Evolutionary conservation across 1,140 invertebrate species (phyloP), one percentile per base, ranked within the genome.

Genomic region (Trichonephila clavata): DNA sequence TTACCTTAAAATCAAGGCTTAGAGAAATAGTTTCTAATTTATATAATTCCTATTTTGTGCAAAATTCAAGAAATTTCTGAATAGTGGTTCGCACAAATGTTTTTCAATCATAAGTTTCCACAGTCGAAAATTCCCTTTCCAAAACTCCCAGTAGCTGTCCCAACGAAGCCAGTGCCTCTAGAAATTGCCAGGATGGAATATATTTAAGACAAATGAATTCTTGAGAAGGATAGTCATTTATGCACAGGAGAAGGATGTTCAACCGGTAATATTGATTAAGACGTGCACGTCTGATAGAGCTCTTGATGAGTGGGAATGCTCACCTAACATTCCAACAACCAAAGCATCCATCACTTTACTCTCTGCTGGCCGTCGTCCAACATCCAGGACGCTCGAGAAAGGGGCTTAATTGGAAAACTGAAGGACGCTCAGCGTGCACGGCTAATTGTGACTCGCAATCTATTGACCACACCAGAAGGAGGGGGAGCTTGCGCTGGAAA

Each of bases 361-460:
- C 32, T 90, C 39, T 20, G 89, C 71, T 90, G 89, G 89, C 89
- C 89, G 50, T 50, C 27, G 89, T 81, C 89, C 89, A 90, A 88
- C 86, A 21, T 13, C 63, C 57, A 21, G 18, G n/a, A 50, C 50
- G 50, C 50, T 50, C 50, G 50, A 50, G 21, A 86, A 43, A 24
- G 59, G 57, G 50, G 65, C n/a, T 39, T 90, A 90, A 90, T 90
- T 90, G 71, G 77, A 59, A 61, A 71, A 43, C 63, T 71, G 65
- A 89, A 71, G 63, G 61, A 89, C 60, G 43, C 60, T 20, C 81
- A 57, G 14, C 21, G 65, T 59, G 71, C 71, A 71, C 20, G 65
- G 89, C 89, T 90, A 90, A 90, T 90, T 90, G 87, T 90, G 59
- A 88, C 89, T 81, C 89, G 50, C 89, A 77, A 60, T 81, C 68